Conservation (phyloP, 2,797 vertebrate species). For the Taeniopygia guttata region DNA sequence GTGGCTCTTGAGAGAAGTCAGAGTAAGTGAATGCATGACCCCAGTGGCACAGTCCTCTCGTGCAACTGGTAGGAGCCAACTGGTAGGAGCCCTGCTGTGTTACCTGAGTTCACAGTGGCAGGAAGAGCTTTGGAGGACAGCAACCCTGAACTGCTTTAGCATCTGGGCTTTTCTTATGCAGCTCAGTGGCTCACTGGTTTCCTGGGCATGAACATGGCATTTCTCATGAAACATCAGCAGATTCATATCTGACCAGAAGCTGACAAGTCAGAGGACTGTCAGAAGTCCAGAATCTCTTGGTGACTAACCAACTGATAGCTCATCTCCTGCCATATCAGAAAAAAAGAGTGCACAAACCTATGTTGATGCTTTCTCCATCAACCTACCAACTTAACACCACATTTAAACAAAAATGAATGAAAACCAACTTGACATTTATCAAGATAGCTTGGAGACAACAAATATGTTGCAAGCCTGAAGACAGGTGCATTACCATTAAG, state of each 20-base stretch:
- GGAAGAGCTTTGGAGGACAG: neutral
- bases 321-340: neutral
- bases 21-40: neutral
- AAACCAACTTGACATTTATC: slow-evolving; percentile 32
- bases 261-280: neutral
- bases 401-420: slow-evolving; percentile 2
- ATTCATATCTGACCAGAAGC: neutral
- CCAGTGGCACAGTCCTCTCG: neutral
- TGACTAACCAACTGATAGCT: neutral
- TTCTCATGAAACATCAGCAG: neutral
- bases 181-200: neutral
- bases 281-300: neutral
- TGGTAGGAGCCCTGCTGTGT: neutral
- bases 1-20: neutral
- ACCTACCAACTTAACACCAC: neutral
- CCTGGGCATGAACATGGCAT: rapidly evolving
- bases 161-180: neutral
- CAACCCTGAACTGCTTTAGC: neutral
- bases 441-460: slow-evolving; percentile 32
- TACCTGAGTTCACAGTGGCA: neutral
- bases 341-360: neutral
- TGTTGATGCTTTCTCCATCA: neutral
- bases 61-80: neutral
- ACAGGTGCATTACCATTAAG: slow-evolving; percentile 44
- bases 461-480: slow-evolving; percentile 48